phyloP scores from a whole-genome alignment of 2,797 vertebrate genomes.

The Brotogeris chrysoptera region DNA sequence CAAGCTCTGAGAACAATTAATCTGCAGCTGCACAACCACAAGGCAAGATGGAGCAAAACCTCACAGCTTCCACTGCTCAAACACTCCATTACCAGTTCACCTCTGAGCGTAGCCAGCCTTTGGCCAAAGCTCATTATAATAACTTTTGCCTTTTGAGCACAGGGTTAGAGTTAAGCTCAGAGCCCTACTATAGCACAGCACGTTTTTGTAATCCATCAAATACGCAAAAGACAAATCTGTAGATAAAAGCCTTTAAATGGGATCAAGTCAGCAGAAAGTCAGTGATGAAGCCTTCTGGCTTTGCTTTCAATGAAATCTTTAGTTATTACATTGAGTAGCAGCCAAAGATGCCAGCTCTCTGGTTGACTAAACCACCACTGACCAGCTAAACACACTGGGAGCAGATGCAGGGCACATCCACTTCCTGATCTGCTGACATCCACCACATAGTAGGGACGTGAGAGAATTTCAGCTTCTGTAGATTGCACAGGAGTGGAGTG shows the following conservation, averaged over 20 bases:
- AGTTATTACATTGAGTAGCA: background rate
- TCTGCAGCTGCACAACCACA: background rate
- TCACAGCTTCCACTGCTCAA: background rate
- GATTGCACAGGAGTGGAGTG: background rate
- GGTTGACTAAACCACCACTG: background rate
- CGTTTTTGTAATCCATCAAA: background rate
- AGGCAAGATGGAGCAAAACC: background rate
- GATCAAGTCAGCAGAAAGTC: background rate
- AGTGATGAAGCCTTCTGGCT: background rate
- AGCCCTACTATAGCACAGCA: background rate
- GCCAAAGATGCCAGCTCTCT: background rate
- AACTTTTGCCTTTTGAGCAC: background rate
- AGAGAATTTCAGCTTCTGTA: background rate
- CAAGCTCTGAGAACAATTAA: background rate
- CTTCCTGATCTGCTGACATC: background rate
- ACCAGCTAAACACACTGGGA: background rate
- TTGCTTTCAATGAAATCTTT: background rate
- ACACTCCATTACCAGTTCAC: background rate
- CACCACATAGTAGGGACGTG: rapidly evolving
- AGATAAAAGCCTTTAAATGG: background rate
- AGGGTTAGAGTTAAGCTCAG: background rate
- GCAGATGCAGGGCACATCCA: background rate
- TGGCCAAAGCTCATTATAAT: background rate
- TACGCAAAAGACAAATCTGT: background rate
- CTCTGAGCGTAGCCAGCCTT: background rate